Evolutionary conservation across 2,797 vertebrate species (phyloP), one percentile per base, ranked within the genome.

Genomic region (Neomorphus geoffroyi): DNA sequence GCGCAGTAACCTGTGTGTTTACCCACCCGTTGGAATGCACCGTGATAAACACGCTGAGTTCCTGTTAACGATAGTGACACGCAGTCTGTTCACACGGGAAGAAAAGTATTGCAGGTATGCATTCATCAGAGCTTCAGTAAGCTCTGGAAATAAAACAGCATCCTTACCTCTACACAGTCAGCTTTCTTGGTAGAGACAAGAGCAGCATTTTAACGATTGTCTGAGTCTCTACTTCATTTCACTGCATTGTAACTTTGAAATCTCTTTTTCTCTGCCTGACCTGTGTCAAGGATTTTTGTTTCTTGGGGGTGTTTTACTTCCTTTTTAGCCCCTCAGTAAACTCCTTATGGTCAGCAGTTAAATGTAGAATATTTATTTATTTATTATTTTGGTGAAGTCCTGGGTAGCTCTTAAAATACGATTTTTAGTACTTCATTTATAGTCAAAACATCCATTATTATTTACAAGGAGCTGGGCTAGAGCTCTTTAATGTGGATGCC

Each of bases 151-250:
- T 88, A 95, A 94, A 94, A 80, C 4, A 1, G 58, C 46, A 73
- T 90, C 95, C 92, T 92, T 81, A 84, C 89, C 0, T 17, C 80
- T 51, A 1, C 50, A 53, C 37, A 92, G 93, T 57, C 84, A 57
- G 62, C 72, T 82, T 91, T 96, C 81, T 94, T 19, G 22, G 54
- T 77, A 39, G 86, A 93, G 86, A 95, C 86, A 92, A 84, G 83
- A 70, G 62, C 57, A 94, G 95, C 84, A 96, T 96, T 94, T 96
- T 94, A 96, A 95, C 72, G 85, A 56, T 84, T 88, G 89, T 61
- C 83, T 57, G 46, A 90, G 70, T 45, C 67, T 94, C 58, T 88
- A 54, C 80, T 90, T 95, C 81, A 60, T 85, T 89, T 80, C 71
- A 72, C 43, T 69, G 57, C 33, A 35, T 14, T 89, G 79, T 13